These are phyloP conservation scores for Sparidentex hasta DNA, from an alignment of 2,797 vertebrate genomes.

Conservation along the genomic window DNA sequence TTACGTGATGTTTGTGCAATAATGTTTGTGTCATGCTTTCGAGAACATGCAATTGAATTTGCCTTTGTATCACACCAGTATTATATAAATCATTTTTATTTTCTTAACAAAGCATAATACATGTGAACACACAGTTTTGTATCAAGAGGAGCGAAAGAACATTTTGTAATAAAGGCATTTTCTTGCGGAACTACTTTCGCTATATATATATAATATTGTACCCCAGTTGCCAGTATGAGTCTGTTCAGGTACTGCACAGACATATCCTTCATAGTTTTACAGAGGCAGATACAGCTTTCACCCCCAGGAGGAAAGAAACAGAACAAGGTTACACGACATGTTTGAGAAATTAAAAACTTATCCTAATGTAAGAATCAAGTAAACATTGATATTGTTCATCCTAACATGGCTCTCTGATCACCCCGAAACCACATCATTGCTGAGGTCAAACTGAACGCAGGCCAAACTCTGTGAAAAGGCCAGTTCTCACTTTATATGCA, in stretches of 20 bases:
- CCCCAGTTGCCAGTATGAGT: conserved; percentile 40
- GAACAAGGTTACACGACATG: conserved; percentile 19
- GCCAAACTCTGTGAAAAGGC: conserved; percentile 46
- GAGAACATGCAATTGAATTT: conserved; percentile 26
- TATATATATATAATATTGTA: conserved; percentile 30
- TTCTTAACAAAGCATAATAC: conserved; percentile 69
- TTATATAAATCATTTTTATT: conserved; percentile 71
- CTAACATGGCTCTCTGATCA: conserved; percentile 41
- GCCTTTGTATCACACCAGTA: conserved; percentile 43
- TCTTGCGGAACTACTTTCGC: conserved; percentile 17
- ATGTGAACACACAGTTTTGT: conserved; percentile 68
- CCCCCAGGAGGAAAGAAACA: conserved; percentile 31
- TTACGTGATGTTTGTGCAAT: conserved; percentile 59
- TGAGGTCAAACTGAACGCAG: conserved; percentile 38
- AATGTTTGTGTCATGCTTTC: conserved; percentile 34
- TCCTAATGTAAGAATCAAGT: conserved; percentile 42
- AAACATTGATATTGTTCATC: conserved; percentile 40
- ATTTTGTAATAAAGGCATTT: conserved; percentile 54
- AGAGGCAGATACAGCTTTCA: conserved; percentile 55
- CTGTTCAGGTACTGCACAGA: conserved; percentile 50
- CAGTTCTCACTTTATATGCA: conserved; percentile 66
- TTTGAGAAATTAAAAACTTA: conserved; percentile 28
- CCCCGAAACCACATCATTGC: conserved; percentile 27
- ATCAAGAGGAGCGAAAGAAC: conserved; percentile 52
- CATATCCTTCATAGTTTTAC: conserved; percentile 76